A percentile compares a stretch with the other conserved stretches of the same genome.
These are phyloP conservation scores for Gallinago media DNA, from an alignment of 2,113 vertebrate genomes.

Conservation along the genomic window DNA sequence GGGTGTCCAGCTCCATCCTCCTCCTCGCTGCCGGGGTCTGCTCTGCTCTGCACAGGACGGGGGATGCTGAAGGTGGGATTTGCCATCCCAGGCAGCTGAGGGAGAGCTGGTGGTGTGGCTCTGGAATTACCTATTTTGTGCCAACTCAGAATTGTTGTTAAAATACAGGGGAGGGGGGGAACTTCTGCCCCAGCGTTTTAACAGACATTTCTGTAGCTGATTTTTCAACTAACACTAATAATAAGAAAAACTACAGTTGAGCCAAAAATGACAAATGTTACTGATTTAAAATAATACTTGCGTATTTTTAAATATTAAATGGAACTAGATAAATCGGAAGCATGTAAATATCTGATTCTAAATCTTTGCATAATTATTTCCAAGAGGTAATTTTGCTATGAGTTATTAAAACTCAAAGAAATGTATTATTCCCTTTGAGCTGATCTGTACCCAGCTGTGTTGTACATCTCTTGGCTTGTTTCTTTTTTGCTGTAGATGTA, in stretches of 20 bases:
- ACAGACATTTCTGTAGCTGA: constrained; percentile 35
- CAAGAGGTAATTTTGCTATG: constrained; percentile 53
- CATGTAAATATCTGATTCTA: constrained; percentile 62
- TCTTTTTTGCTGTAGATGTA: constrained; percentile 55
- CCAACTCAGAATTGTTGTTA: constrained; percentile 32
- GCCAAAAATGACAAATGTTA: constrained; percentile 54
- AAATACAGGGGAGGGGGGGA: neutral
- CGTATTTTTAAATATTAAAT: constrained; percentile 44
- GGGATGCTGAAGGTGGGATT: neutral
- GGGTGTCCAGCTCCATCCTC: neutral
- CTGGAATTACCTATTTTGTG: neutral
- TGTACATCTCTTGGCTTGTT: constrained; percentile 40
- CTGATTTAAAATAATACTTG: constrained; percentile 42
- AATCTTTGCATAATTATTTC: constrained; percentile 53
- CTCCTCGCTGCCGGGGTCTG: neutral
- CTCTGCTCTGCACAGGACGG: neutral
- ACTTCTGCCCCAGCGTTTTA: neutral
- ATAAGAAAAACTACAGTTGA: constrained; percentile 43
- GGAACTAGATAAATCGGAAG: constrained; percentile 6
- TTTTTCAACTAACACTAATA: constrained; percentile 26
- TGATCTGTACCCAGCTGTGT: constrained; percentile 34
- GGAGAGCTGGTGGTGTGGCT: neutral
- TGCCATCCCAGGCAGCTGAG: neutral
- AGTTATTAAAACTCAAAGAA: constrained; percentile 33
- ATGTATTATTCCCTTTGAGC: constrained; percentile 30